phyloP scores from a whole-genome alignment of 2,797 vertebrate species.

The Gambusia yucatana region DNA sequence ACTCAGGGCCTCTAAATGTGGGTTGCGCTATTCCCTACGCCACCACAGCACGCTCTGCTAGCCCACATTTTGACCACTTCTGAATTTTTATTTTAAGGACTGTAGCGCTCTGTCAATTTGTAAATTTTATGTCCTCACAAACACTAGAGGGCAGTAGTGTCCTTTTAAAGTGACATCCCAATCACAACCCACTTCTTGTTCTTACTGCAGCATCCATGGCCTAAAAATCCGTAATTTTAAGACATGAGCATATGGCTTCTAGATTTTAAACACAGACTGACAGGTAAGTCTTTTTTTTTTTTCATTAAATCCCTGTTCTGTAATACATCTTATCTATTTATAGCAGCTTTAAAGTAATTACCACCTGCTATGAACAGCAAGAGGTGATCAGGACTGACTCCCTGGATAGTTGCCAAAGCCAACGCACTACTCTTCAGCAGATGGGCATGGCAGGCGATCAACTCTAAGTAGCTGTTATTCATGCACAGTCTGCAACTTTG shows the following conservation, averaged over 20 bases:
- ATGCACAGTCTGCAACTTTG: constrained; percentile 33
- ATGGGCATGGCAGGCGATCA: constrained; percentile 45
- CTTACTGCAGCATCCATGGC: constrained; percentile 26
- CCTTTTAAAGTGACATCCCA: constrained; percentile 11
- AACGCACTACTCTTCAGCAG: constrained; percentile 56
- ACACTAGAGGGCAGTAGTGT: constrained; percentile 70
- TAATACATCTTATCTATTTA: constrained; percentile 26
- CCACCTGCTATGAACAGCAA: constrained; percentile 46
- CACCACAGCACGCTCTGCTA: too few species aligned
- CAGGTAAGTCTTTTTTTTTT: constrained; percentile 11
- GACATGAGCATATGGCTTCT: constrained; percentile 2
- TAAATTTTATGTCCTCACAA: not conserved
- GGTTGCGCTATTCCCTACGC: too few species aligned
- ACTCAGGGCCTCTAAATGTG: too few species aligned
- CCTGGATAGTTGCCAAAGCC: constrained; percentile 46
- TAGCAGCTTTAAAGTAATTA: constrained; percentile 28
- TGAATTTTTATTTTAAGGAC: not conserved
- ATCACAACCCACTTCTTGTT: not conserved
- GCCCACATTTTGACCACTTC: not conserved
- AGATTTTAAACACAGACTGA: constrained; percentile 17
- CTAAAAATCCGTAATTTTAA: constrained; percentile 21
- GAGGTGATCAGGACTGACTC: constrained; percentile 51
- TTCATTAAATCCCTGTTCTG: constrained; percentile 16
- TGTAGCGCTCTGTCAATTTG: too few species aligned
- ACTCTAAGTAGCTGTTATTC: constrained; percentile 56